A percentile compares a stretch with the other conserved stretches of the same genome.
These are phyloP conservation scores for Gibbula magus DNA, from an alignment of 2,888 invertebrate species.

Conservation along the genomic window DNA sequence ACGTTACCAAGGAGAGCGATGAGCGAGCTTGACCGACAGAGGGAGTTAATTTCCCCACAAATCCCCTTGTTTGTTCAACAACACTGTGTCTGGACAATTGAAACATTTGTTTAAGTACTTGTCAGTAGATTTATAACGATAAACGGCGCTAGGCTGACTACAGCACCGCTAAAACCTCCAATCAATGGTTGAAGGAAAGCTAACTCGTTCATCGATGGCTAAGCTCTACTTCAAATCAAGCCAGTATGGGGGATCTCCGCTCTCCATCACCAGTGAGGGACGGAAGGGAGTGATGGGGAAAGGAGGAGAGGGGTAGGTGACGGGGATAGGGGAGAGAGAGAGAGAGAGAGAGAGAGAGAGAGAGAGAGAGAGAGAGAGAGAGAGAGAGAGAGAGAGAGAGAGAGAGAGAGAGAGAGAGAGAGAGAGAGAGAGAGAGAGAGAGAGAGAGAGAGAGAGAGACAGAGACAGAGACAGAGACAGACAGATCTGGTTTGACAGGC, in stretches of 20 bases:
- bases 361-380: neutral
- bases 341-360: neutral
- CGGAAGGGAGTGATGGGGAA: neutral
- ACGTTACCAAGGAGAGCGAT: too few relatives aligned
- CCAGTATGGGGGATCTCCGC: neutral
- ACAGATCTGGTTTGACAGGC: too few relatives aligned
- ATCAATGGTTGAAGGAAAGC: neutral
- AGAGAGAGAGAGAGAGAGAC: constrained; percentile 11
- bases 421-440: constrained; percentile 15
- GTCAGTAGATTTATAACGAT: constrained; percentile 11
- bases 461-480: too few relatives aligned
- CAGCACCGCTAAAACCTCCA: neutral
- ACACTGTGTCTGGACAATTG: constrained; percentile 5
- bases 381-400: neutral
- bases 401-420: neutral
- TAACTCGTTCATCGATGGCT: neutral
- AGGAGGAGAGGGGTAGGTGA: neutral
- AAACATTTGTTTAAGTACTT: constrained; percentile 13
- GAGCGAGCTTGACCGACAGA: too few relatives aligned
- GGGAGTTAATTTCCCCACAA: neutral
- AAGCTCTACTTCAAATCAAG: neutral
- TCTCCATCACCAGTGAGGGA: neutral
- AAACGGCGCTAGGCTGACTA: neutral
- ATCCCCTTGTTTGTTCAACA: constrained; percentile 5
- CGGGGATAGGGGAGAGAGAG: neutral